Conservation (phyloP, 2,888 invertebrate genomes). For the Amorpha juglandis region DNA sequence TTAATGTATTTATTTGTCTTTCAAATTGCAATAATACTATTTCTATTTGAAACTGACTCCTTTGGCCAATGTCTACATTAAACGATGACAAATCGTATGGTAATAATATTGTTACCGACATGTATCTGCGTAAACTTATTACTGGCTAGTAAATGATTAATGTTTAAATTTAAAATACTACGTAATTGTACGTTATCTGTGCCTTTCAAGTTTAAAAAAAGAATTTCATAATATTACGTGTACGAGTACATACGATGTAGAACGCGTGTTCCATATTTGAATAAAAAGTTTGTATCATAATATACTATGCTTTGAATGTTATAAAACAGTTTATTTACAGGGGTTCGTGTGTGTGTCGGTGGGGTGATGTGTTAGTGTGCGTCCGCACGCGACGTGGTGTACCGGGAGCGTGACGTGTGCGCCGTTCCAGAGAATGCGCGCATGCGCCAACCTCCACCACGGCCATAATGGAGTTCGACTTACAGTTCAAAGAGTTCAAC, state of each 20-base stretch:
- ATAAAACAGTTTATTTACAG: background rate
- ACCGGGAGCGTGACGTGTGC: constrained; percentile 69
- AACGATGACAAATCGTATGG: background rate
- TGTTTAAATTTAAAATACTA: background rate
- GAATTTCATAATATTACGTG: background rate
- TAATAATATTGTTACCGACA: background rate
- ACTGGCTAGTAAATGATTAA: background rate
- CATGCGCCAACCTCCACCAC: constrained; percentile 44
- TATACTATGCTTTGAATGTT: constrained; percentile 8
- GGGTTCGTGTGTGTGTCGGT: constrained; percentile 32
- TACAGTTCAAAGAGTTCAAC: constrained; percentile 38
- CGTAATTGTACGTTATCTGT: too few relatives aligned
- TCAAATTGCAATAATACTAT: background rate
- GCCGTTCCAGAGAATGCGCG: constrained; percentile 69
- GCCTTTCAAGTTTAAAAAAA: background rate
- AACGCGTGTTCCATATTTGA: background rate
- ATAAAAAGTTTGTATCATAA: background rate
- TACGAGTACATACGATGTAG: background rate
- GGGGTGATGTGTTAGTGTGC: constrained; percentile 33
- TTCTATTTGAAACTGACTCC: background rate
- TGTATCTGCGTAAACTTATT: background rate
- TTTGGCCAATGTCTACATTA: background rate
- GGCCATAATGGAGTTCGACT: constrained; percentile 41
- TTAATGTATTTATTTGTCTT: constrained; percentile 12
- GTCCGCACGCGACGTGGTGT: constrained; percentile 52